These are phyloP conservation scores for Synodontis membranacea DNA, from an alignment of 2,113 vertebrate species.

Conservation along the genomic window DNA sequence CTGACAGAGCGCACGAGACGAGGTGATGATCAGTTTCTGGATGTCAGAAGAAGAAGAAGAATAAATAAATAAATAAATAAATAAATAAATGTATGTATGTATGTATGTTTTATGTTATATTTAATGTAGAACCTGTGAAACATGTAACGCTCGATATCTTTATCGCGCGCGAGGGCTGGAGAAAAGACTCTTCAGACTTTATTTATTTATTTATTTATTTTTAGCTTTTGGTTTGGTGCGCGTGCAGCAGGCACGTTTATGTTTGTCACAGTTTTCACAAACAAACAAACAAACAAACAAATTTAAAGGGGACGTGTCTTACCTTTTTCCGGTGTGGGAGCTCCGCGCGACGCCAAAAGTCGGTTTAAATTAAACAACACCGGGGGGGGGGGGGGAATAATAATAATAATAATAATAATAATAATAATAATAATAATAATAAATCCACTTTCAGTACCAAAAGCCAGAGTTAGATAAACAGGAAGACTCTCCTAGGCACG, in stretches of 20 bases:
- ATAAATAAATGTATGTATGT: no score
- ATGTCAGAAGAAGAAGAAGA: no score
- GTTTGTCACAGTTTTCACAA: neutral
- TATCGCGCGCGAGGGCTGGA: neutral
- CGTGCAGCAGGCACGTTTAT: neutral
- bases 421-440: neutral
- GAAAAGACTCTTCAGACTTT: neutral
- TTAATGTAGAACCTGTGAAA: no score
- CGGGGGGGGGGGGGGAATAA: neutral
- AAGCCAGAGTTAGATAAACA: no score
- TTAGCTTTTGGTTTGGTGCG: neutral
- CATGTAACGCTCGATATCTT: neutral
- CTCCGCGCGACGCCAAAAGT: neutral
- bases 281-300: neutral
- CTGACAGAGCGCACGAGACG: neutral
- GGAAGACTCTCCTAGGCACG: neutral
- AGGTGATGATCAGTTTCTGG: neutral
- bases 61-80: no score
- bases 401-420: neutral
- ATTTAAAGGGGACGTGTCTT: neutral
- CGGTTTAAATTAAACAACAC: neutral
- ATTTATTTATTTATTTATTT: no score
- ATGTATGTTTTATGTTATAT: no score
- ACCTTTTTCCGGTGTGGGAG: conserved; percentile 3
- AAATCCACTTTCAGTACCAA: conserved; percentile 7